Base-by-base conservation (phyloP, 1,140 invertebrate genomes). In the Anastrepha ludens region DNA sequence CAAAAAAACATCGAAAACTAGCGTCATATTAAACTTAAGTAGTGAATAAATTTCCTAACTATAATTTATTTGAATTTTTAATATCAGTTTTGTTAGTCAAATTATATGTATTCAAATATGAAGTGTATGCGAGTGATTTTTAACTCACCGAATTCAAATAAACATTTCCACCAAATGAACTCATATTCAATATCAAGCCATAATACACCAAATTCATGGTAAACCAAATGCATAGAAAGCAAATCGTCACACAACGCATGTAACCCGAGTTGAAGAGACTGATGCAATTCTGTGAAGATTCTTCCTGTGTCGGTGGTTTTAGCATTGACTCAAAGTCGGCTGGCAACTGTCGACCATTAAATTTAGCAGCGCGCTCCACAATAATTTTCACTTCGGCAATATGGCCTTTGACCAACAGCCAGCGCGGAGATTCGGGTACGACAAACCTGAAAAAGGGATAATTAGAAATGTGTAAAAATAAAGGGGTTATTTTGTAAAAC, bases 401-500 rank as follows among this genome's bases (percentile, higher is more conserved):
- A 89, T 95, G 95, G 78, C 96, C 96, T 91, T 97, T 95, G 44
- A 96, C 96, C 50, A 98, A 92, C 29, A 98, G 93, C 97, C 97
- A 98, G 89, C 97, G 94, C 13, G 97, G 97, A 4, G 97, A 98
- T 95, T 98, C 97, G 2, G 97, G 97, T 41, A 98, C 93, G 29
- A 97, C 94, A 94, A 96, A 96, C 95, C 95, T 96, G 90, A n/a
- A 70, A 70, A 59, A 17, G 70, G 55, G 11, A 15, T 7, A 58
- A 58, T 58, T 64, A 0, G 9, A 64, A n/a, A 74, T 74, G 3
- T 29, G 29, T 29, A 29, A 29, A 29, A 29, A 0, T 29, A 29
- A 29, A 29, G 29, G 29, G 1, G 29, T 29, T 29, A 29, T 29
- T 29, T 29, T 29, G 29, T 29, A 29, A 29, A 29, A 29, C 29